Evolutionary conservation across 2,113 vertebrate species (phyloP), one percentile per base, ranked within the genome.

Genomic region (Trematomus loennbergii): DNA sequence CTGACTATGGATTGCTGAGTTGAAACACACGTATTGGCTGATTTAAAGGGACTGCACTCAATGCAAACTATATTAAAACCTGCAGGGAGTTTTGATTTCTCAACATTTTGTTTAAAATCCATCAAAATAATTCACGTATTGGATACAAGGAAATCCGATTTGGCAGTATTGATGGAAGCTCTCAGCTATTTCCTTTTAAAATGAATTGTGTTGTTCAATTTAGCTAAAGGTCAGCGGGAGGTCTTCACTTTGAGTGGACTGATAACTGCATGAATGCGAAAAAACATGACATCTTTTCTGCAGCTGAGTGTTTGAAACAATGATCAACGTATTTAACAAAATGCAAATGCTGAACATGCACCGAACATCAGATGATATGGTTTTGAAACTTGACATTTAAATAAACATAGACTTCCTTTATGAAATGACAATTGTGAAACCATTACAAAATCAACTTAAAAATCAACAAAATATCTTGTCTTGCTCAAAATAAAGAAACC

Each of bases 161-260:
- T 2, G n/a, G 15, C 9, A 25, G 15, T 33, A 13, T 29, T 22
- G 78, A 54, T 4, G 0, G 2, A 43, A 29, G n/a, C 20, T 50
- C 5, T 18, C 15, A n/a, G 52, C 15, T 16, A 2, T 50, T 65
- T 52, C 29, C 11, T 52, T 45, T 12, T 16, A 1, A 45, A 65
- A n/a, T 59, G 20, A 58, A 66, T 58, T 55, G 59, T 40, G 43
- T 9, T 9, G 15, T 29, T 45, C 46, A 48, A 7, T 22, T 67
- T 18, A 65, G 52, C 53, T 15, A 20, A 45, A 66, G 33, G 46
- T 33, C 33, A 67, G 70, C 48, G 61, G 18, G 49, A 13, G 25
- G 55, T 12, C 48, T 79, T 66, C 62, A 20, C 11, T 20, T 43
- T 53, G 48, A 69, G 17, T 9, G 55, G 71, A 75, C 64, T 15